Conservation (phyloP, 2,113 vertebrate genomes). For the Clarias magur region DNA sequence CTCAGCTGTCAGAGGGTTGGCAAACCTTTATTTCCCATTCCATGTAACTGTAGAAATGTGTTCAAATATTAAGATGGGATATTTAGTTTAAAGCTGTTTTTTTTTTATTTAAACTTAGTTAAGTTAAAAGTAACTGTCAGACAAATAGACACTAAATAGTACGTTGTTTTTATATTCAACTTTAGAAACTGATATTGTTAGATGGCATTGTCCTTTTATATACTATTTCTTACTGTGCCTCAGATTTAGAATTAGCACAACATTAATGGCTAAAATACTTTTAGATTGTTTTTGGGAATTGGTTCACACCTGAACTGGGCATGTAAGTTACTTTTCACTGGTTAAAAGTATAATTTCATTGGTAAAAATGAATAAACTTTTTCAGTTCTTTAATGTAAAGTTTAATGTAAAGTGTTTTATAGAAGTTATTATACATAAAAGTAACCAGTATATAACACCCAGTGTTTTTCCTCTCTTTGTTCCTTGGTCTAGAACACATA, state of each 20-base stretch:
- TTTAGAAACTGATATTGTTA: background rate
- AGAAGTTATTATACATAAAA: background rate
- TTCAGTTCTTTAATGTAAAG: no score
- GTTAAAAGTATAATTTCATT: background rate
- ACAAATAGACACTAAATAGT: background rate
- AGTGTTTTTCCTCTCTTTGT: background rate
- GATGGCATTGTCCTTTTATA: background rate
- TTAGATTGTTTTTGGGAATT: background rate
- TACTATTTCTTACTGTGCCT: background rate
- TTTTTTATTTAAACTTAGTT: no score
- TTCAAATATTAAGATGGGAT: background rate
- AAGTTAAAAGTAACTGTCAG: background rate
- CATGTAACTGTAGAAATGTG: background rate
- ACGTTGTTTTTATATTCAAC: background rate
- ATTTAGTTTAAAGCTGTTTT: no score
- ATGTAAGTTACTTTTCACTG: background rate
- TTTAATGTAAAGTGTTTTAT: no score
- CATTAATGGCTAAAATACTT: no score
- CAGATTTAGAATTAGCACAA: background rate
- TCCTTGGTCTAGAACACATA: background rate
- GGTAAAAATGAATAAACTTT: no score
- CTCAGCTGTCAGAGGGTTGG: background rate
- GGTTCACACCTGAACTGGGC: background rate
- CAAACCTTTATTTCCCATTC: background rate
- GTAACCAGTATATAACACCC: background rate